Evolutionary conservation across 1,140 invertebrate species (phyloP).

Genomic region (Drosophila watanabei): DNA sequence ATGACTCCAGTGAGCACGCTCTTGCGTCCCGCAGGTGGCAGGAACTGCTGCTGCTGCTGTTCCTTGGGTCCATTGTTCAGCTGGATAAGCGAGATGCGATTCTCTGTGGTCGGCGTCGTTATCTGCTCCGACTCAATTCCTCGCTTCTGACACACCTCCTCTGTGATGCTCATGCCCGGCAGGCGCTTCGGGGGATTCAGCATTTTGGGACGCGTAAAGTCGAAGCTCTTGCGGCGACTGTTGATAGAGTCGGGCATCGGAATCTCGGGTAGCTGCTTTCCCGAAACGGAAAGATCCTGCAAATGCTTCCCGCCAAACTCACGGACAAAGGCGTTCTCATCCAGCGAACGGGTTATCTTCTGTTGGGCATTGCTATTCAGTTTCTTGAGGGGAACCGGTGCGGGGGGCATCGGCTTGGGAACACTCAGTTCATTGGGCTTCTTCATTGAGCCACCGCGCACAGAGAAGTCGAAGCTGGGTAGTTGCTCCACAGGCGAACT

Average conservation of each 20-base stretch:
- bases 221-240: slow-evolving; percentile 85
- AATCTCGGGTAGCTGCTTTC: slow-evolving; percentile 71
- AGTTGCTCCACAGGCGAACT: slow-evolving; percentile 86
- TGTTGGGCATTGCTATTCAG: slow-evolving; percentile 88
- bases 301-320: slow-evolving; percentile 87
- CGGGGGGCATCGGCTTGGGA: slow-evolving; percentile 47
- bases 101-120: slow-evolving; percentile 86
- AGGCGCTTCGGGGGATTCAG: slow-evolving; percentile 87
- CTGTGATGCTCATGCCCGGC: slow-evolving; percentile 86
- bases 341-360: slow-evolving; percentile 90
- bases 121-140: slow-evolving; percentile 67
- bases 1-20: slow-evolving; percentile 86
- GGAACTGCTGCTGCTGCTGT: slow-evolving; percentile 34
- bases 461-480: slow-evolving; percentile 78
- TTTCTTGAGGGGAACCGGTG: slow-evolving; percentile 73
- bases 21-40: slow-evolving; percentile 57
- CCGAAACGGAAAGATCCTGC: slow-evolving; percentile 76
- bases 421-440: slow-evolving; percentile 70
- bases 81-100: slow-evolving; percentile 88
- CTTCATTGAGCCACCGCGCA: slow-evolving; percentile 69
- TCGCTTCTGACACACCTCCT: slow-evolving; percentile 79
- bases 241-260: slow-evolving; percentile 54
- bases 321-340: slow-evolving; percentile 89
- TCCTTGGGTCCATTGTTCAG: slow-evolving; percentile 86
- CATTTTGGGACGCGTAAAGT: slow-evolving; percentile 86